These are phyloP conservation scores for Radopholus similis DNA, from an alignment of 1,140 invertebrate species.

Conservation along the genomic window DNA sequence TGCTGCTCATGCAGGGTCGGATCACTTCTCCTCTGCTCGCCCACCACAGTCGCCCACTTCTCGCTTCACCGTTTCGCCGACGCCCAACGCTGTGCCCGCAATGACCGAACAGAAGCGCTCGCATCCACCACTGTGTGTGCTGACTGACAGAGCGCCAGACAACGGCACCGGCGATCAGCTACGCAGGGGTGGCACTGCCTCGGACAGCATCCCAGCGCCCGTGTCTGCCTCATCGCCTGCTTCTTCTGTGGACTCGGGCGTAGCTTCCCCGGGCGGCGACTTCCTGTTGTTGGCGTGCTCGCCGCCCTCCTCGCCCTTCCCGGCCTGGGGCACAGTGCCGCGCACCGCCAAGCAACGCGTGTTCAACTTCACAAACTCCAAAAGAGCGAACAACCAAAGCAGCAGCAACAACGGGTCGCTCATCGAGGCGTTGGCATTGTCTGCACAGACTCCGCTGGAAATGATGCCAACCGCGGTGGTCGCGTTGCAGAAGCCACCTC, in stretches of 20 bases:
- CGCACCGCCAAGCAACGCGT: constrained; percentile 2
- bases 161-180: neutral
- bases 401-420: neutral
- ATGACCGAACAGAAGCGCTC: neutral
- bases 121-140: constrained; percentile 2
- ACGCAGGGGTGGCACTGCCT: neutral
- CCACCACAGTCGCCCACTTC: neutral
- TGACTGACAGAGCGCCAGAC: neutral
- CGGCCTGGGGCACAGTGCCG: constrained; percentile 2
- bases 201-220: too few species aligned
- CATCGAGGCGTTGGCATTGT: constrained; percentile 12
- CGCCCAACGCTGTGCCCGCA: constrained; percentile 6
- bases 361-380: neutral
- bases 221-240: constrained; percentile 11
- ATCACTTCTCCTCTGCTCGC: neutral
- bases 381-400: neutral
- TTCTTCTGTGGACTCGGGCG: constrained; percentile 20
- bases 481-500: constrained; percentile 10
- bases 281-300: neutral
- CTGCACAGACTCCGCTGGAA: neutral
- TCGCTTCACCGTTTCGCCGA: constrained; percentile 12
- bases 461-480: neutral
- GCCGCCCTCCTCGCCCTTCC: neutral
- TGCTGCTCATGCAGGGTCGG: neutral
- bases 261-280: constrained; percentile 17